A percentile compares a stretch with the other conserved stretches of the same genome.
Conservation (phyloP, 2,888 invertebrate species). For the Polydrusus pterygomalis region DNA sequence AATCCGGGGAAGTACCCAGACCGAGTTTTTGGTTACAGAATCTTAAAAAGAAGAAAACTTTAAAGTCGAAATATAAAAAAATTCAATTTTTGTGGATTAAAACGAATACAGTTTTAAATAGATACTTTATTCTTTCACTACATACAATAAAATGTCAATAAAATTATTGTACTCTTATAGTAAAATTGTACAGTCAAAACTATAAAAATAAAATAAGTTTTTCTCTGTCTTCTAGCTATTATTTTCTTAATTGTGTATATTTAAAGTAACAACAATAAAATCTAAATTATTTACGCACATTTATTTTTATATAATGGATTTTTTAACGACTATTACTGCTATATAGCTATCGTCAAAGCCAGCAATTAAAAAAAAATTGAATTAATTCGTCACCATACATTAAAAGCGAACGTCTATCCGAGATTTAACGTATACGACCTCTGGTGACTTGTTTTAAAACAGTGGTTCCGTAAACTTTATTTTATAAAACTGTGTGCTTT, state of each 20-base stretch:
- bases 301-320: not conserved
- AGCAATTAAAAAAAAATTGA: not conserved
- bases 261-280: constrained; percentile 24
- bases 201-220: constrained; percentile 16
- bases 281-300: constrained; percentile 15
- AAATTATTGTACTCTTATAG: constrained; percentile 23
- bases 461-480: not conserved
- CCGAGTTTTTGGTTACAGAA: too few species aligned
- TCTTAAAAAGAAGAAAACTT: too few species aligned
- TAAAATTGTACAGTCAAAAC: constrained; percentile 19
- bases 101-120: not conserved
- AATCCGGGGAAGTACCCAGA: not conserved
- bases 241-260: constrained; percentile 4
- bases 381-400: not conserved
- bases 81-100: not conserved
- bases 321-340: not conserved
- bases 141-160: constrained; percentile 10
- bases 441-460: too few species aligned
- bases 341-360: not conserved
- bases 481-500: constrained; percentile 7
- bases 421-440: too few species aligned
- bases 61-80: too few species aligned
- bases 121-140: constrained; percentile 10
- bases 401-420: not conserved
- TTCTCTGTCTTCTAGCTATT: not conserved